Evolutionary conservation across 2,888 invertebrate genomes (phyloP), one percentile per base, ranked within the genome.

Genomic region (Sphaerophoria rueppellii): DNA sequence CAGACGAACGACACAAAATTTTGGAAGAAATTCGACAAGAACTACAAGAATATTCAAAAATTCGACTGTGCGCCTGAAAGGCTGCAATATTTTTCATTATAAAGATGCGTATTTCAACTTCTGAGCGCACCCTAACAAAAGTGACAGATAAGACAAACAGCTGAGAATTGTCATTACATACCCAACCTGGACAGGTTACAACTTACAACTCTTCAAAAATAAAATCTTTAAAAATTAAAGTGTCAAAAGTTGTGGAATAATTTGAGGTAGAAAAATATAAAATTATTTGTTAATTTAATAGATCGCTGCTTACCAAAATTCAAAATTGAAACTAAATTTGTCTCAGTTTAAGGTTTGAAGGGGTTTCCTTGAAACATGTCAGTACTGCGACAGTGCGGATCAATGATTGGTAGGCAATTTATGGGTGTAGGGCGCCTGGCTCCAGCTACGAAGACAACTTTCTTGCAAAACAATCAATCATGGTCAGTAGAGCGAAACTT

Each of bases 301-400:
- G 1, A 1, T 35, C 35, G 7, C 9, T 46, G 0, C 12, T 63
- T 11, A 12, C n/a, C 5, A 7, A 14, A n/a, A 14, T 9, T 4
- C n/a, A 32, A 40, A 54, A 54, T 52, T 0, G 54, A 54, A 24
- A 40, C 6, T 0, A 32, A 48, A 46, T 34, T 6, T 6, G n/a
- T 48, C 4, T 34, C 34, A 34, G 6, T 24, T 6, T 12, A 60
- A 60, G 5, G 3, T 9, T 11, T 11, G 1, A 14, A 57, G 6
- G 40, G 0, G 14, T 24, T 34, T 0, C 40, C 2, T 34, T 14
- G 34, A 24, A 80, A 46, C 0, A 89, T 89, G 89, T 88, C 88
- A 7, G 61, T 88, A 48, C 75, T 89, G 48, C 88, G 89, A 24
- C 88, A 88, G 50, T 89, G 89, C 81, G 88, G 88, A 34, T 86